Conservation (phyloP, 2,113 vertebrate species). For the Zapus hudsonius region DNA sequence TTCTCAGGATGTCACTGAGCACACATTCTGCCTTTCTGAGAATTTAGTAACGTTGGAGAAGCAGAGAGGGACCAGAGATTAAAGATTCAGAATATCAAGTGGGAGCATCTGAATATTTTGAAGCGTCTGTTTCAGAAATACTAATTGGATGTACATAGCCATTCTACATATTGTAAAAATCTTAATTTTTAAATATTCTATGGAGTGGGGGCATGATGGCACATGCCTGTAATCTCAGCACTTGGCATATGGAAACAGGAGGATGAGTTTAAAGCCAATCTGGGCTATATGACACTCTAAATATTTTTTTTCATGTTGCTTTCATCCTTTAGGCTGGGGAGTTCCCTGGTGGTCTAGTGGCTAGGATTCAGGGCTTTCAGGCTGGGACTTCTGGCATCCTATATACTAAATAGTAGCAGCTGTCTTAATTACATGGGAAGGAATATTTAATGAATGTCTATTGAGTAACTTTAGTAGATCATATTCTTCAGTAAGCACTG, state of each 20-base stretch:
- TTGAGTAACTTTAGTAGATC: neutral
- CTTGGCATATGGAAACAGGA: neutral
- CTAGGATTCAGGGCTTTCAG: no score
- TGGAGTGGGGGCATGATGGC: neutral
- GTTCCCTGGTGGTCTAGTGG: no score
- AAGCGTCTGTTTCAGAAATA: neutral
- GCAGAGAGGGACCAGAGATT: neutral
- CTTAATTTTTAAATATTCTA: neutral
- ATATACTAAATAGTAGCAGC: neutral
- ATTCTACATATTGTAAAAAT: constrained; percentile 9
- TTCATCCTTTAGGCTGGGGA: constrained; percentile 21
- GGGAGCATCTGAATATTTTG: neutral
- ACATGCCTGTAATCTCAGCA: neutral
- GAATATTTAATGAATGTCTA: neutral
- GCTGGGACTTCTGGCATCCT: neutral
- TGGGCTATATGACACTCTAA: neutral
- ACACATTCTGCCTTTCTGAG: neutral
- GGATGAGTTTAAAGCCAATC: neutral
- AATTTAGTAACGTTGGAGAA: neutral
- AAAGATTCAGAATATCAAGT: neutral
- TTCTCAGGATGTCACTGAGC: neutral
- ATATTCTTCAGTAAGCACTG: neutral
- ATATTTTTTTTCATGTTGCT: neutral
- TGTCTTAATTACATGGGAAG: neutral
- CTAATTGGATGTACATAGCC: neutral